Conservation (phyloP, 1,140 invertebrate species). For the Homarus americanus region DNA sequence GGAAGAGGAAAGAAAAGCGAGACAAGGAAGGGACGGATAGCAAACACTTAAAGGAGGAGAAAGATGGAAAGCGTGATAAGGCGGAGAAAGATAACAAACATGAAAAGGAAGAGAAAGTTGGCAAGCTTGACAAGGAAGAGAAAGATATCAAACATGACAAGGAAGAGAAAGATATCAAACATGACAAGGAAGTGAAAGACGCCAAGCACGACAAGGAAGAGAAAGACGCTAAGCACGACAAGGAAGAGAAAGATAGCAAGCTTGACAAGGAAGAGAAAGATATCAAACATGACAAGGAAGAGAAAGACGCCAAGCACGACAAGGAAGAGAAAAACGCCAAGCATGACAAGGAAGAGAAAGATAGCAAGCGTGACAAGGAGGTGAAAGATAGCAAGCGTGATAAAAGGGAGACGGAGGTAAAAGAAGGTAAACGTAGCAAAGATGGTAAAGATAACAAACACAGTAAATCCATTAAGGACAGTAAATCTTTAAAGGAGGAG, state of each 20-base stretch:
- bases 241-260: background rate
- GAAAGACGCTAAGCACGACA: background rate
- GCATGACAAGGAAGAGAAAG: background rate
- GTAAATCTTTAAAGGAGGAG: background rate
- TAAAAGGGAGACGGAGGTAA: background rate
- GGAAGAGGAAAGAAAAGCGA: constrained; percentile 22
- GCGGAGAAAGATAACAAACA: background rate
- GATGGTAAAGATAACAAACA: background rate
- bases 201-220: background rate
- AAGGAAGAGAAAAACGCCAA: background rate
- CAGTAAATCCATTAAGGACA: background rate
- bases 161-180: background rate
- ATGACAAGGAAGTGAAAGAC: background rate
- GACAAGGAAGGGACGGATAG: constrained; percentile 16
- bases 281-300: background rate
- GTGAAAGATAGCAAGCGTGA: background rate
- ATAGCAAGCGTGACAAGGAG: background rate
- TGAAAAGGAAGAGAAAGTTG: background rate
- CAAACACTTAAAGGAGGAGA: constrained; percentile 11
- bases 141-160: background rate
- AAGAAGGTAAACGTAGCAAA: background rate
- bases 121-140: background rate
- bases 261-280: background rate
- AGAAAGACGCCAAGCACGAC: background rate
- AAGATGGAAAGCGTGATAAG: background rate